Conservation (phyloP, 2,888 invertebrate genomes). For the Andrena chrysosceles region DNA sequence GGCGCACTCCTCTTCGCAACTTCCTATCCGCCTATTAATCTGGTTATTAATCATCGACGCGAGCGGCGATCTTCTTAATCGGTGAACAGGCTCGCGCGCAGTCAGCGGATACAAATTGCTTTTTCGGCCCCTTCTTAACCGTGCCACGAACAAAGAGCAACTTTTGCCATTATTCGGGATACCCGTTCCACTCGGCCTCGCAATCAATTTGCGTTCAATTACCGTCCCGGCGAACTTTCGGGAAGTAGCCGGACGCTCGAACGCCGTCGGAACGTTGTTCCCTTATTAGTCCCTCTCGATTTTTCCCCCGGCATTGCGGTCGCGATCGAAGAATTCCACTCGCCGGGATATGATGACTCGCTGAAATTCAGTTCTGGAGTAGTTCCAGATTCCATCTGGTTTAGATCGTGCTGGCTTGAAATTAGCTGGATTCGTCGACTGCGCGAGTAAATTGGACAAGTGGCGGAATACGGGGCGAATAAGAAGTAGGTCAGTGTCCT, state of each 20-base stretch:
- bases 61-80: conserved; percentile 77
- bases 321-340: neutral
- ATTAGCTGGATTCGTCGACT: no score
- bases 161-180: conserved; percentile 52
- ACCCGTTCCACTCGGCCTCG: conserved; percentile 19
- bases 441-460: no score
- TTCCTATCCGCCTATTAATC: conserved; percentile 79
- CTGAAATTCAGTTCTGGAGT: no score
- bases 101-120: conserved; percentile 62
- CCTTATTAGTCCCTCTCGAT: conserved; percentile 3
- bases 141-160: conserved; percentile 41
- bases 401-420: no score
- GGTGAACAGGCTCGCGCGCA: conserved; percentile 70
- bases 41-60: conserved; percentile 81
- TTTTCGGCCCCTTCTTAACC: conserved; percentile 57
- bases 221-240: conserved; percentile 3
- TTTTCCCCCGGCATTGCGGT: neutral
- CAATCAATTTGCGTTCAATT: conserved; percentile 52
- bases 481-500: no score
- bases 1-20: conserved; percentile 60
- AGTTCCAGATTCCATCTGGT: no score
- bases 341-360: no score
- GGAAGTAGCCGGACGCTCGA: neutral
- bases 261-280: neutral
- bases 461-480: no score